A percentile compares a stretch with the other conserved stretches of the same genome.
phyloP scores from a whole-genome alignment of 2,113 vertebrate genomes.

The Furnarius figulus region DNA sequence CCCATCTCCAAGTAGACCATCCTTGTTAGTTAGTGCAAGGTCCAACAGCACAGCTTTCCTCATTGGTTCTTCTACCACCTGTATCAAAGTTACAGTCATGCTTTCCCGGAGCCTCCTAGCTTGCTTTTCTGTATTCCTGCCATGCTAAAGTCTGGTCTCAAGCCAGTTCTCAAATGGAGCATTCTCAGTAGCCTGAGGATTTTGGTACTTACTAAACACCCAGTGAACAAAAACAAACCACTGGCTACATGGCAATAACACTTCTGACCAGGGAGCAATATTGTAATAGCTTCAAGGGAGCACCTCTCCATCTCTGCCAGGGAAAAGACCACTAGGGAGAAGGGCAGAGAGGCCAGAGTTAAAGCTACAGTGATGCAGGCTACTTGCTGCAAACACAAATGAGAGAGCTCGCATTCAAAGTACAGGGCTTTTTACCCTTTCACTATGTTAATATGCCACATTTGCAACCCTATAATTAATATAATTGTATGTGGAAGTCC shows the following conservation, averaged over 20 bases:
- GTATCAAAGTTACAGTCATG: neutral
- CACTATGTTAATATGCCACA: neutral
- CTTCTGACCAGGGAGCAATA: neutral
- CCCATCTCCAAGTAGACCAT: neutral
- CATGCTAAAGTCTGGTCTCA: neutral
- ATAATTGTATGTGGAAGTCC: neutral
- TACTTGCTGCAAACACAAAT: neutral
- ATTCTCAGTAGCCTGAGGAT: neutral
- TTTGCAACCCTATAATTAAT: neutral
- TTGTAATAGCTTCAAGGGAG: neutral
- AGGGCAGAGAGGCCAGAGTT: neutral
- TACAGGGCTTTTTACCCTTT: neutral
- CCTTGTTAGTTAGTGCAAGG: neutral
- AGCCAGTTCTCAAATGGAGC: neutral
- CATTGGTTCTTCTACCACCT: neutral
- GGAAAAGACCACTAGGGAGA: neutral
- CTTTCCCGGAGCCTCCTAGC: neutral
- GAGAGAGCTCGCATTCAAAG: neutral
- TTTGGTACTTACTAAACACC: neutral
- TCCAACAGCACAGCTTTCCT: neutral
- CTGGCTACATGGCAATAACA: neutral
- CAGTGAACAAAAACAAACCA: neutral
- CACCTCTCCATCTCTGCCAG: neutral
- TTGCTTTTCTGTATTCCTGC: neutral
- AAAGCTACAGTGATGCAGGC: neutral